A percentile compares a stretch with the other conserved stretches of the same genome.
Evolutionary conservation across 2,797 vertebrate species (phyloP).

Genomic region (Siniperca obscura): DNA sequence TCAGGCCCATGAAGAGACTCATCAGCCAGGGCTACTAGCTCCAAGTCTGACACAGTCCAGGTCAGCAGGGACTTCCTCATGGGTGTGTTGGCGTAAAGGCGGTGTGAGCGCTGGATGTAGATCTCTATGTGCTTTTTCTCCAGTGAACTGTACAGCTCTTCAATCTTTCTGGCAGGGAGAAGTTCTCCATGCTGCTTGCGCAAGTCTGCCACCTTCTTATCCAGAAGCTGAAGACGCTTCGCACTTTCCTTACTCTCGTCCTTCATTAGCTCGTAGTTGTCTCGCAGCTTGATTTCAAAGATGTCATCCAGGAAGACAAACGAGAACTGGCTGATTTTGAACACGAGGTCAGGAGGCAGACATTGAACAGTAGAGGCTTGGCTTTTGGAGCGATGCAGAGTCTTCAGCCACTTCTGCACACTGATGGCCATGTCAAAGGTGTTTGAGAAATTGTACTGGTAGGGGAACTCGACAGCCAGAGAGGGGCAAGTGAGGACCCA

Average conservation of each 20-base stretch:
- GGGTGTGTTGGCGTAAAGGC: constrained; percentile 96
- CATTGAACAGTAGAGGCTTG: constrained; percentile 14
- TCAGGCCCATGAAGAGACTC: constrained; percentile 91
- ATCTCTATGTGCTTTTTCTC: constrained; percentile 99
- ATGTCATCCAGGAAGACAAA: constrained; percentile 95
- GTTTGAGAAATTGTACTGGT: constrained; percentile 96
- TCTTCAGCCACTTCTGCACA: constrained; percentile 97
- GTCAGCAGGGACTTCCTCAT: constrained; percentile 97
- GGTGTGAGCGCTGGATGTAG: constrained; percentile 97
- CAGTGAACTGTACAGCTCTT: constrained; percentile 96
- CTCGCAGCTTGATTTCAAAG: constrained; percentile 97
- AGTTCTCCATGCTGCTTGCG: constrained; percentile 97
- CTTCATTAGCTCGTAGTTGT: constrained; percentile 99
- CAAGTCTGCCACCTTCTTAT: constrained; percentile 94
- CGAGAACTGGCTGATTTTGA: constrained; percentile 93
- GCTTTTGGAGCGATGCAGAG: constrained; percentile 83
- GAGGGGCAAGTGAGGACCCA: constrained; percentile 91
- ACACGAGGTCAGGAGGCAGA: constrained; percentile 91
- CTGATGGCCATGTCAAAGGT: constrained; percentile 93
- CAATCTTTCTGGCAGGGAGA: constrained; percentile 96
- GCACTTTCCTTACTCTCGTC: constrained; percentile 98
- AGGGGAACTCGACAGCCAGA: constrained; percentile 92
- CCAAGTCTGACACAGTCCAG: constrained; percentile 92
- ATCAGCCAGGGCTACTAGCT: constrained; percentile 91
- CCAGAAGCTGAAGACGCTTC: constrained; percentile 94